Percentiles rank a stretch among this genome's conserved stretches.
phyloP scores from a whole-genome alignment of 1,140 invertebrate genomes.

The Ditylenchus dipsaci region DNA sequence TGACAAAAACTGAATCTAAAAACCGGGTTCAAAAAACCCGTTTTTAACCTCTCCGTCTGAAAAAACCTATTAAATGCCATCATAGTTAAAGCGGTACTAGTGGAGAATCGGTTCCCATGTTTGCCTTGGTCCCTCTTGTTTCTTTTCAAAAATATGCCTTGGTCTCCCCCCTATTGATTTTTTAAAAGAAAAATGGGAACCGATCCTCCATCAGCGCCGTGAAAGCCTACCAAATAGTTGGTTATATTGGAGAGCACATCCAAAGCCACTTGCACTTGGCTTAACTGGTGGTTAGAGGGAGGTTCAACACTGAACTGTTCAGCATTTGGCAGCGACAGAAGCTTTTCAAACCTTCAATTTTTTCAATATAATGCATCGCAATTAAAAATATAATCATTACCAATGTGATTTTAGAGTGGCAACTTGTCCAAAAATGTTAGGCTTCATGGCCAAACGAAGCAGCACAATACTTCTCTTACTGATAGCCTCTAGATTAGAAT shows the following conservation, averaged over 20 bases:
- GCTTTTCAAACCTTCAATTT: slow-evolving; percentile 37
- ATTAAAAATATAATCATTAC: slow-evolving; percentile 15
- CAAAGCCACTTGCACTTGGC: slow-evolving; percentile 5
- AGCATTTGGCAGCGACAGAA: slow-evolving; percentile 20
- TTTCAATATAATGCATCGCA: too few species aligned
- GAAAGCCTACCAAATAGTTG: slow-evolving; percentile 13
- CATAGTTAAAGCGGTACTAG: too few species aligned
- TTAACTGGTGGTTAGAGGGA: slow-evolving; percentile 10
- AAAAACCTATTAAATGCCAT: too few species aligned
- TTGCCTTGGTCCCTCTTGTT: too few species aligned
- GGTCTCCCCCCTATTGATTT: too few species aligned
- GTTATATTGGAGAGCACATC: slow-evolving; percentile 30
- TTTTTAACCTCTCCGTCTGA: too few species aligned
- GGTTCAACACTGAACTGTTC: slow-evolving; percentile 5
- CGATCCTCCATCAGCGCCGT: too few species aligned
- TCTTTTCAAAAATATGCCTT: too few species aligned
- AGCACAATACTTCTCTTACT: slow-evolving; percentile 20
- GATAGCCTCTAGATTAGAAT: slow-evolving; percentile 17
- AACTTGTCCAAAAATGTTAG: slow-evolving; percentile 45
- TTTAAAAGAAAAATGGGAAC: too few species aligned
- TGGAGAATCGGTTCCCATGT: too few species aligned
- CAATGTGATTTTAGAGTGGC: slow-evolving; percentile 24
- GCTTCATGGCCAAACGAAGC: slow-evolving; percentile 42
- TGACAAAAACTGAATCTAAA: too few species aligned
- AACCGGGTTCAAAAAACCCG: too few species aligned